Percentiles rank a stretch among this genome's conserved stretches.
Evolutionary conservation across 1,140 invertebrate genomes (phyloP).

Genomic region (Drosophila watanabei): DNA sequence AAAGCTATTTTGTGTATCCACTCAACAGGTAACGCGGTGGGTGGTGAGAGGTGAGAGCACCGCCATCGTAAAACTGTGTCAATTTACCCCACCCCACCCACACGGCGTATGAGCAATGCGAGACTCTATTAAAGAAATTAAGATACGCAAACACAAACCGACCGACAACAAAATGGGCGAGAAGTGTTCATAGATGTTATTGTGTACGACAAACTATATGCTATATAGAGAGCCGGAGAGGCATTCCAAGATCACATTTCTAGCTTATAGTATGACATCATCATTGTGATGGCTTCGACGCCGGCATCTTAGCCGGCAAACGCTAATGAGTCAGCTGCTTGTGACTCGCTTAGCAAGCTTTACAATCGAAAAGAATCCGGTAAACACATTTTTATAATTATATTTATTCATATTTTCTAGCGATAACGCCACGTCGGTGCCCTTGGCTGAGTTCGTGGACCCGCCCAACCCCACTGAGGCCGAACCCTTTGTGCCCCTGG

Average conservation of each 20-base stretch:
- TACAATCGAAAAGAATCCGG: constrained; percentile 38
- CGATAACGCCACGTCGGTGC: constrained; percentile 53
- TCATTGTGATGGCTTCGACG: constrained; percentile 24
- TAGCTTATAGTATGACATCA: constrained; percentile 61
- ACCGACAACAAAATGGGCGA: constrained; percentile 7
- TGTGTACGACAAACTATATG: constrained; percentile 7
- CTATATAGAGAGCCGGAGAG: constrained; percentile 3
- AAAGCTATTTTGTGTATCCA: constrained; percentile 46
- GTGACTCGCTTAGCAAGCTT: constrained; percentile 10
- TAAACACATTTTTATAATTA: constrained; percentile 20
- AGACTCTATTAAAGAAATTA: constrained; percentile 57
- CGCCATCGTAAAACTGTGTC: constrained; percentile 58
- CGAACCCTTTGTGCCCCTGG: constrained; percentile 64
- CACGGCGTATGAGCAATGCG: constrained; percentile 63
- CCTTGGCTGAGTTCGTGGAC: constrained; percentile 60
- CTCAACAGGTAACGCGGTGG: constrained; percentile 55
- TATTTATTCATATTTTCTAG: constrained; percentile 24
- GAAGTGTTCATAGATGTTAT: constrained; percentile 23
- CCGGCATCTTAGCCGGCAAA: constrained; percentile 38
- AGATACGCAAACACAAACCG: constrained; percentile 40
- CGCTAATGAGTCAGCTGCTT: constrained; percentile 69
- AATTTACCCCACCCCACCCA: constrained; percentile 56
- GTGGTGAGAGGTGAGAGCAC: constrained; percentile 10
- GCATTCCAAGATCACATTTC: constrained; percentile 55
- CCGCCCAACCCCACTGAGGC: constrained; percentile 55